A percentile compares a stretch with the other conserved stretches of the same genome.
Conservation (phyloP, 1,140 invertebrate species). For the Drosophila ogumai region DNA sequence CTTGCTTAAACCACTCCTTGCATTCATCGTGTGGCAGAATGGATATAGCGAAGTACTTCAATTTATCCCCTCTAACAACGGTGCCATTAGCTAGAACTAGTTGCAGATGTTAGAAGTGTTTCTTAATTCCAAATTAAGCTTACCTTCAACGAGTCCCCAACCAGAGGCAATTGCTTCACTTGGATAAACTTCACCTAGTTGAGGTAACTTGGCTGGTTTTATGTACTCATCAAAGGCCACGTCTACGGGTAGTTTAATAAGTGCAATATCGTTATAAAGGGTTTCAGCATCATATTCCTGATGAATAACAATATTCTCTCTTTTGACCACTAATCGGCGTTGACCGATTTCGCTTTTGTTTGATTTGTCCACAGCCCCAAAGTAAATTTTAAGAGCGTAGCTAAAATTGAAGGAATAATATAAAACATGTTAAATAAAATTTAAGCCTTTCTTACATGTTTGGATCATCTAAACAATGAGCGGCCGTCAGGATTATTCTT, state of each 20-base stretch:
- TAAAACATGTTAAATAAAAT: too few relatives aligned
- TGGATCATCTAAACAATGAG: neutral
- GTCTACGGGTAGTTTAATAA: constrained; percentile 21
- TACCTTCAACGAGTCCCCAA: constrained; percentile 6
- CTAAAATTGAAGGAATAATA: neutral
- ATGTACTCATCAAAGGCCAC: constrained; percentile 22
- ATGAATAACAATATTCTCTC: neutral
- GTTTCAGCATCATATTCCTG: neutral
- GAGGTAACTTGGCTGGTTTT: constrained; percentile 4
- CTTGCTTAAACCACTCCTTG: neutral
- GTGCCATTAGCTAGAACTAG: neutral
- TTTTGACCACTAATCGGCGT: neutral
- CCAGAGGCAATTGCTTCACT: constrained; percentile 11
- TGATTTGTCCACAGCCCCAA: neutral
- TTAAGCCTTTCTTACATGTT: constrained; percentile 2
- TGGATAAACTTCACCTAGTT: neutral
- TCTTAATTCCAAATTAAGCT: neutral
- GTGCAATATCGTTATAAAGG: constrained; percentile 11
- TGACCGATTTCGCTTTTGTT: neutral
- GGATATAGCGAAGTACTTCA: neutral
- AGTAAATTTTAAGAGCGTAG: neutral
- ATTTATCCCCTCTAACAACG: neutral
- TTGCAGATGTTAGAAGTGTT: neutral
- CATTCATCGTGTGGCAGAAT: neutral
- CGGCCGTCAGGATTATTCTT: constrained; percentile 20